These are phyloP conservation scores for Orbicella faveolata DNA, from an alignment of 64 coral and sea anemone species.

Conservation along the genomic window DNA sequence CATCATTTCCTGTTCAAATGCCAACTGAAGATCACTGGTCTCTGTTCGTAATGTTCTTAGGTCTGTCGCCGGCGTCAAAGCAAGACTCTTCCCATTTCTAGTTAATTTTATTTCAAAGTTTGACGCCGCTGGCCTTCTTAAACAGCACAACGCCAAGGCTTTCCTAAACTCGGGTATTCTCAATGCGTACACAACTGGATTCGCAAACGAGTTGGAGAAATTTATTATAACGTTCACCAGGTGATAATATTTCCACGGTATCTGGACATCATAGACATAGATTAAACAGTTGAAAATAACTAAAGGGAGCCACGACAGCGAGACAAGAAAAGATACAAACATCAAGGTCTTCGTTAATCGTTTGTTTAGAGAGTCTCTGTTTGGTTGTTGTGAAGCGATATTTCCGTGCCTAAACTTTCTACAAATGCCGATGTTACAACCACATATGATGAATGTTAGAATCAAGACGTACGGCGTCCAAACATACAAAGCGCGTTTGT, in stretches of 20 bases:
- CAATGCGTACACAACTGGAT: conserved; percentile 2
- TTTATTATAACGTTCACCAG: neutral
- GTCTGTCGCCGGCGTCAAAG: neutral
- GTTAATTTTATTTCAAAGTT: neutral
- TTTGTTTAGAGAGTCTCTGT: neutral
- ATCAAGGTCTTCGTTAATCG: neutral
- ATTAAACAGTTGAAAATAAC: neutral
- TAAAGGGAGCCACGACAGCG: neutral
- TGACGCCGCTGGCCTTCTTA: neutral
- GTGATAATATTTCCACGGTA: neutral
- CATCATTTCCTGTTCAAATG: neutral
- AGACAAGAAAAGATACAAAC: neutral
- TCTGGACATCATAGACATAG: neutral
- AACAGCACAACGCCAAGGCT: neutral
- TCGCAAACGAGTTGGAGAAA: neutral
- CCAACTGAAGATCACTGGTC: neutral
- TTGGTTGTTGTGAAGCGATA: neutral
- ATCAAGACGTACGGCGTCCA: neutral
- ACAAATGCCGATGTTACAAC: conserved; percentile 1
- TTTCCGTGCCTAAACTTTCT: neutral
- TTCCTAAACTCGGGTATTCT: neutral
- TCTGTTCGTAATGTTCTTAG: neutral
- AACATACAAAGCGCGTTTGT: neutral
- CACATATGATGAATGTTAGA: neutral
- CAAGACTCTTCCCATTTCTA: neutral